Evolutionary conservation across 2,113 vertebrate species (phyloP).

Genomic region (Rynchops niger): DNA sequence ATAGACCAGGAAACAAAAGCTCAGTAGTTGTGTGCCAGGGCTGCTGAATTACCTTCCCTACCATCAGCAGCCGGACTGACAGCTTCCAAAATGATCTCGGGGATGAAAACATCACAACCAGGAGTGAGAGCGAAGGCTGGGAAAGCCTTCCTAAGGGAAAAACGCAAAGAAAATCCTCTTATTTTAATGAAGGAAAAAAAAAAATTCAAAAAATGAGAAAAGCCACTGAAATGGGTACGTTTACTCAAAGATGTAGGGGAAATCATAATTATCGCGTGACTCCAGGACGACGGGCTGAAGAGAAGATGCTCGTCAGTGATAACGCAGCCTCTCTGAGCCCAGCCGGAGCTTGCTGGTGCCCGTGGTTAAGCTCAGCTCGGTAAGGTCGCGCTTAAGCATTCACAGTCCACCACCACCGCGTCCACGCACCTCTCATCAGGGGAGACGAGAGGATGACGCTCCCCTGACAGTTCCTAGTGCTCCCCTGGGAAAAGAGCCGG

Average conservation of each 20-base stretch:
- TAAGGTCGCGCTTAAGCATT: background rate
- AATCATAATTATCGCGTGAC: background rate
- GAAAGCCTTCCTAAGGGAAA: background rate
- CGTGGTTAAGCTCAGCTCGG: background rate
- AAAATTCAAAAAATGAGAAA: background rate
- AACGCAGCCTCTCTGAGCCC: background rate
- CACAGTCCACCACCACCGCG: background rate
- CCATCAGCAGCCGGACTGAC: background rate
- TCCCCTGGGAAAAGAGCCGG: background rate
- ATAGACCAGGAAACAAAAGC: slow-evolving; percentile 7
- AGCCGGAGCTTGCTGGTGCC: accelerated
- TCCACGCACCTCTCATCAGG: background rate
- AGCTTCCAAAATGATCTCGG: background rate
- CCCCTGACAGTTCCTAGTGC: background rate
- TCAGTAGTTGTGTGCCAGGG: background rate
- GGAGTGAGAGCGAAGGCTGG: background rate
- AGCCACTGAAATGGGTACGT: background rate
- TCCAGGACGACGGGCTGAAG: background rate
- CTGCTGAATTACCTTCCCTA: background rate
- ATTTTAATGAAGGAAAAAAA: background rate
- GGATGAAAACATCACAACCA: background rate
- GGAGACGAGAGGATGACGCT: background rate
- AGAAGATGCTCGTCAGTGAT: background rate
- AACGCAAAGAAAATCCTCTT: background rate
- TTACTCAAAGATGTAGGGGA: background rate